Conservation (phyloP, 1,140 invertebrate genomes). For the Whitmania pigra region DNA sequence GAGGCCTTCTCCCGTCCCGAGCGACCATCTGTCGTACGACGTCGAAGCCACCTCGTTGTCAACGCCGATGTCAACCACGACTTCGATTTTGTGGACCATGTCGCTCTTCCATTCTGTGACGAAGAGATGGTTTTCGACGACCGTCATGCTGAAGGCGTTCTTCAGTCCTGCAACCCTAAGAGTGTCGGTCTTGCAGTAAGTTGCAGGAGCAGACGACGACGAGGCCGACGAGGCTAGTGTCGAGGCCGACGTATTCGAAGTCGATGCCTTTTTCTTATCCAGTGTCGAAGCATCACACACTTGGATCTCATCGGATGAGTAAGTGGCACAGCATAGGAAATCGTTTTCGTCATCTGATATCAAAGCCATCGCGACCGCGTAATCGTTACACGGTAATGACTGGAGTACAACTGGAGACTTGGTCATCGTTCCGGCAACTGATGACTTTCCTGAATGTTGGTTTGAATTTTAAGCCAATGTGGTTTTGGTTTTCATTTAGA, state of each 20-base stretch:
- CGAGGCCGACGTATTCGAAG: too few species aligned
- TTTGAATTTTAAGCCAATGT: too few species aligned
- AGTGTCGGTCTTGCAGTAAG: background rate
- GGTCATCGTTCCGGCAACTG: background rate
- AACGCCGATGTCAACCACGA: background rate
- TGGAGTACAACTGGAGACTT: background rate
- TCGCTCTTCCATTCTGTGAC: slow-evolving; percentile 3
- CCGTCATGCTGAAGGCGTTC: background rate
- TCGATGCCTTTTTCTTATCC: too few species aligned
- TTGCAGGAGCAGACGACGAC: too few species aligned
- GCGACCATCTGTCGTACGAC: background rate
- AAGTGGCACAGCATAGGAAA: slow-evolving; percentile 6
- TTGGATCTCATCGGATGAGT: background rate
- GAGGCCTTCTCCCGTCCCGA: background rate
- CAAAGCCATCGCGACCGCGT: background rate
- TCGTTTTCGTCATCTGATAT: background rate
- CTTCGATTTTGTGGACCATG: background rate
- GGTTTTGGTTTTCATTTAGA: too few species aligned
- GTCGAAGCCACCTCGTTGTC: background rate
- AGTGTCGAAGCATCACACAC: background rate
- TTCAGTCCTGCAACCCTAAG: background rate
- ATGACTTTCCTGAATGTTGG: too few species aligned
- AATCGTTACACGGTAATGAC: background rate
- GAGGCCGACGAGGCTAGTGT: too few species aligned
- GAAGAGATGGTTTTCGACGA: slow-evolving; percentile 1